Percentiles rank a stretch among this genome's conserved stretches.
Conservation (phyloP, 37 sponge, comb jelly and placozoan species). For the Lycopodina hypogea region DNA sequence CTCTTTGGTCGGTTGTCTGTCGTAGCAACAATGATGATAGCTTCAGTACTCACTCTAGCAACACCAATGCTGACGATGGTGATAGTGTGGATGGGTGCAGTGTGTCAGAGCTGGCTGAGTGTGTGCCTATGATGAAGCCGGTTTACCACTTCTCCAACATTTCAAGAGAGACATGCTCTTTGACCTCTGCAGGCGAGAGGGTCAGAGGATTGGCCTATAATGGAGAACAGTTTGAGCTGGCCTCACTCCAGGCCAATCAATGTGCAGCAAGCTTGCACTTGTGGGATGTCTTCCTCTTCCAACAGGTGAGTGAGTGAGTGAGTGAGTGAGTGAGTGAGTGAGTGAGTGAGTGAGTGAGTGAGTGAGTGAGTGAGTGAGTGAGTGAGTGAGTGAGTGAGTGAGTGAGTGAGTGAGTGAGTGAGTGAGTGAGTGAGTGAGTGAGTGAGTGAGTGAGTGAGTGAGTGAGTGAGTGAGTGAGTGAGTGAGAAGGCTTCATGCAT, state of each 20-base stretch:
- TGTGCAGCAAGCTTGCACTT: slow-evolving; percentile 62
- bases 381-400: slow-evolving; percentile 6
- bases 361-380: slow-evolving; percentile 28
- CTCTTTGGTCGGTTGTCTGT: slow-evolving; percentile 47
- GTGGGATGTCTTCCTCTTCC: slow-evolving; percentile 65
- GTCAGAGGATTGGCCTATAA: slow-evolving; percentile 60
- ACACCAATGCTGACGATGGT: not conserved
- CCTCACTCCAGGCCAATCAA: slow-evolving; percentile 58
- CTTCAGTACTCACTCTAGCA: not conserved
- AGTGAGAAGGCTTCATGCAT: too few relatives aligned
- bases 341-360: slow-evolving; percentile 47
- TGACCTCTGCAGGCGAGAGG: slow-evolving; percentile 28
- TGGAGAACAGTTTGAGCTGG: slow-evolving; percentile 23
- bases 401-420: slow-evolving; percentile 15
- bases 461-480: too few relatives aligned
- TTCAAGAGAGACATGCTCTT: not conserved
- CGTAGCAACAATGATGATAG: not conserved
- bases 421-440: not conserved
- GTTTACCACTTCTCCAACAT: slow-evolving; percentile 46
- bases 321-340: slow-evolving; percentile 30
- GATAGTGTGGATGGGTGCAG: not conserved
- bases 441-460: too few relatives aligned
- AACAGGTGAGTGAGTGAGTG: slow-evolving; percentile 42
- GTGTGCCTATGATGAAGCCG: slow-evolving; percentile 44
- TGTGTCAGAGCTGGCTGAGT: slow-evolving; percentile 49